A percentile compares a stretch with the other conserved stretches of the same genome.
phyloP scores from a whole-genome alignment of 2,113 vertebrate species.

The Polypterus bichir region DNA sequence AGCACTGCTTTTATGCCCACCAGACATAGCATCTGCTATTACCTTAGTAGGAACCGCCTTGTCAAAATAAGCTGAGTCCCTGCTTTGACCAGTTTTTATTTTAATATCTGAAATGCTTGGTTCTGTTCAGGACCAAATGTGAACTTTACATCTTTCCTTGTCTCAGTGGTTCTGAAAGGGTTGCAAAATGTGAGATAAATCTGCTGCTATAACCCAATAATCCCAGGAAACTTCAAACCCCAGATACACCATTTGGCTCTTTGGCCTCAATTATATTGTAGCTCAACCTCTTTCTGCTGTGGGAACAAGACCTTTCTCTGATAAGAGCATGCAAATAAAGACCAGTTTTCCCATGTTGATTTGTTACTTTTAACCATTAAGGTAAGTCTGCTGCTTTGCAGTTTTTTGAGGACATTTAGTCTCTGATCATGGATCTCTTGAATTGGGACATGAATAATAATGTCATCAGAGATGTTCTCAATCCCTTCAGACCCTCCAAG shows the following conservation, averaged over 20 bases:
- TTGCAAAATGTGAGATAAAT: background rate
- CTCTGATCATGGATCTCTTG: no score
- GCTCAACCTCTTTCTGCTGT: background rate
- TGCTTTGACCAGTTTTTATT: background rate
- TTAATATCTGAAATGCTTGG: background rate
- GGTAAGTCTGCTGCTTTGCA: no score
- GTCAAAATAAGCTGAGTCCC: background rate
- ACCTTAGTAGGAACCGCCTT: background rate
- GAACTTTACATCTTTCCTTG: background rate
- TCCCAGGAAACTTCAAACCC: background rate
- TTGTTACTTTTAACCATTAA: no score
- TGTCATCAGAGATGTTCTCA: no score
- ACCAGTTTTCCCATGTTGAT: no score
- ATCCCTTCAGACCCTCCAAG: no score
- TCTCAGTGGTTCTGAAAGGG: constrained; percentile 1
- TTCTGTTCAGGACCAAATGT: background rate
- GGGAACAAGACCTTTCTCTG: background rate
- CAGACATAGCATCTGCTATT: background rate
- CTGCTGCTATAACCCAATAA: background rate
- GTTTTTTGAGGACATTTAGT: no score
- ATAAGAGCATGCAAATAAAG: no score
- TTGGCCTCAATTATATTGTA: background rate
- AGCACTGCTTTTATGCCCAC: background rate
- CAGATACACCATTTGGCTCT: background rate
- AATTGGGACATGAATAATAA: no score